Conservation (phyloP, 2,888 invertebrate genomes). For the Leuctra nigra region DNA sequence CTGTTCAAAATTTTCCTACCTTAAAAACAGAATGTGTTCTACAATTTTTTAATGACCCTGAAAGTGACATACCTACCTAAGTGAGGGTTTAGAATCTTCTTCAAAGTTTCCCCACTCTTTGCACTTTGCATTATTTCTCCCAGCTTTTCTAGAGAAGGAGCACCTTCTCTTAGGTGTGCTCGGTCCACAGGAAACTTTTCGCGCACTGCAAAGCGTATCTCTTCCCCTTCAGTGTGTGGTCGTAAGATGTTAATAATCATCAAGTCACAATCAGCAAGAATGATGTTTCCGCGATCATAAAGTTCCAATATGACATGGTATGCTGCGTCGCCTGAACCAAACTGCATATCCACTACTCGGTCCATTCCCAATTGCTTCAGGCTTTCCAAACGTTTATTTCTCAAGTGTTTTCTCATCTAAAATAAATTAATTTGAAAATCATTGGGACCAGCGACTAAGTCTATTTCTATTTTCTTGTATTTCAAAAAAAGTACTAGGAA, state of each 20-base stretch:
- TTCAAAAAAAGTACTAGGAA: background rate
- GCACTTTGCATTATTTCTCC: conserved; percentile 52
- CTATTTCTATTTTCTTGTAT: background rate
- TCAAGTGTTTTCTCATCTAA: conserved; percentile 90
- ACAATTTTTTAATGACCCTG: no score
- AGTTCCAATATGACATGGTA: conserved; percentile 93
- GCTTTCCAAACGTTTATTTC: conserved; percentile 86
- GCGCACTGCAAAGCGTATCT: conserved; percentile 70
- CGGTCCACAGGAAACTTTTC: conserved; percentile 83
- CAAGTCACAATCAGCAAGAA: conserved; percentile 86
- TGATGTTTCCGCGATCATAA: conserved; percentile 93
- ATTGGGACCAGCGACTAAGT: no score
- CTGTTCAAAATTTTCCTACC: no score
- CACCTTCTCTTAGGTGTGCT: conserved; percentile 56
- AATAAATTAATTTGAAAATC: conserved; percentile 28
- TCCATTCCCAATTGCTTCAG: conserved; percentile 85
- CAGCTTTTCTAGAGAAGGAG: conserved; percentile 50
- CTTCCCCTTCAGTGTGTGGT: conserved; percentile 87
- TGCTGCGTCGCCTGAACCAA: conserved; percentile 87
- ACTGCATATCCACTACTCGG: conserved; percentile 90
- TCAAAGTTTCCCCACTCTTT: conserved; percentile 67
- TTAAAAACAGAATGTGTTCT: no score
- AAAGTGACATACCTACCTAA: conserved; percentile 57
- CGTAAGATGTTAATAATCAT: conserved; percentile 88
- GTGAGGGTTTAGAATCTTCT: conserved; percentile 73